Conservation (phyloP, 2,888 invertebrate species). For the Apamea epomidion region DNA sequence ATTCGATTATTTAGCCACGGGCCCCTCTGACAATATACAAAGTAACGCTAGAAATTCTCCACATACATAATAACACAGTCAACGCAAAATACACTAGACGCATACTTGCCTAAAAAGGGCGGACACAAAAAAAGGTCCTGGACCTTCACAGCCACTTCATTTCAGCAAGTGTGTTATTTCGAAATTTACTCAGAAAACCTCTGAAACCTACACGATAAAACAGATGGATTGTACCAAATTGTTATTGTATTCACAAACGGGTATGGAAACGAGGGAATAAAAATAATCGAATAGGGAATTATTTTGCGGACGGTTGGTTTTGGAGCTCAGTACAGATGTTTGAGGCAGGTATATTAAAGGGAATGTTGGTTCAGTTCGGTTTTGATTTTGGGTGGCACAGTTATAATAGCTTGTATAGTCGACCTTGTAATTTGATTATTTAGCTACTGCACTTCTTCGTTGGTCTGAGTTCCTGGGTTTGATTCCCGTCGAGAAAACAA, state of each 20-base stretch:
- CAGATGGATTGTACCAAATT: slow-evolving; percentile 56
- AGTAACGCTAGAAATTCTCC: neutral
- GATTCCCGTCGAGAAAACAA: too few species aligned
- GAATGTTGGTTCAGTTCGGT: slow-evolving; percentile 17
- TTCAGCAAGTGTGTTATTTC: slow-evolving; percentile 24
- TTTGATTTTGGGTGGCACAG: slow-evolving; percentile 20
- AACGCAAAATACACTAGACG: slow-evolving; percentile 32
- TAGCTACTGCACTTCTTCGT: too few species aligned
- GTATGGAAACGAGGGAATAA: slow-evolving; percentile 56
- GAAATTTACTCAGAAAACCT: slow-evolving; percentile 37
- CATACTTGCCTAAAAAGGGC: slow-evolving; percentile 14
- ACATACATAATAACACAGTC: neutral
- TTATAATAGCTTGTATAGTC: too few species aligned
- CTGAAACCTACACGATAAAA: slow-evolving; percentile 38
- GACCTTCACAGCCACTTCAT: slow-evolving; percentile 24
- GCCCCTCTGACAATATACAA: neutral
- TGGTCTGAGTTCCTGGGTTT: too few species aligned
- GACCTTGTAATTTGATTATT: too few species aligned
- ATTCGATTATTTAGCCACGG: too few species aligned
- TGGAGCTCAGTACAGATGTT: slow-evolving; percentile 9
- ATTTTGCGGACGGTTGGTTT: slow-evolving; percentile 41
- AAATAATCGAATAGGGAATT: slow-evolving; percentile 61
- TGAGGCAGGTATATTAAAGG: slow-evolving; percentile 11
- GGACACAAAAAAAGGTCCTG: slow-evolving; percentile 41
- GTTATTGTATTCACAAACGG: slow-evolving; percentile 60